Evolutionary conservation across 2,888 invertebrate species (phyloP).

Genomic region (Ariolimax columbianus): DNA sequence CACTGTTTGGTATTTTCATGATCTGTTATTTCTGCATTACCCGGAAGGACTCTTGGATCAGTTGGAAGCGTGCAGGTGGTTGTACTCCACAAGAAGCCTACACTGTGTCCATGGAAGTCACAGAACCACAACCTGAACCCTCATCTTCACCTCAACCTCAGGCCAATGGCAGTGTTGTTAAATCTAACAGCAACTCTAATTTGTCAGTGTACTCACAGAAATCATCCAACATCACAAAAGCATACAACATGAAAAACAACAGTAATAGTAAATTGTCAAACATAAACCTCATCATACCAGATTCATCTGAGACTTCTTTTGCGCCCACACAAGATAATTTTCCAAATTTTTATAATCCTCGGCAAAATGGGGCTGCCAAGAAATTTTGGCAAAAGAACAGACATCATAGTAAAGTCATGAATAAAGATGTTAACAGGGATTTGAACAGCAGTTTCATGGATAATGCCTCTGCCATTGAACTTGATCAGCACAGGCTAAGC

Average conservation of each 20-base stretch:
- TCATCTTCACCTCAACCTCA: conserved; percentile 43
- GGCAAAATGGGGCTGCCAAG: conserved; percentile 94
- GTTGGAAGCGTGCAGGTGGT: conserved; percentile 81
- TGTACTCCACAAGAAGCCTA: conserved; percentile 69
- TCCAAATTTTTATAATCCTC: conserved; percentile 91
- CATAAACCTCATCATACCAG: conserved; percentile 68
- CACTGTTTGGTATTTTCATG: conserved; percentile 87
- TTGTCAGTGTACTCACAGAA: conserved; percentile 58
- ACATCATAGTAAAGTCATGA: conserved; percentile 72
- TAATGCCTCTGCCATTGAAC: conserved; percentile 53
- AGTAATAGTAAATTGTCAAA: conserved; percentile 66
- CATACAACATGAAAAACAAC: conserved; percentile 60
- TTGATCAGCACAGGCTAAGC: conserved; percentile 55
- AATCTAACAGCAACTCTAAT: conserved; percentile 64
- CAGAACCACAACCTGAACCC: conserved; percentile 28
- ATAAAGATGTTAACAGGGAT: conserved; percentile 73
- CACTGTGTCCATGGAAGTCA: conserved; percentile 56
- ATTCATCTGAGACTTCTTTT: conserved; percentile 60
- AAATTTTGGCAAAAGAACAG: conserved; percentile 90
- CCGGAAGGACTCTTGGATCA: conserved; percentile 88
- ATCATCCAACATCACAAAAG: conserved; percentile 61
- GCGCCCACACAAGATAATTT: conserved; percentile 57
- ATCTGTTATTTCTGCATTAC: conserved; percentile 91
- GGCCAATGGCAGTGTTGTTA: conserved; percentile 70
- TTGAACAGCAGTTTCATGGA: conserved; percentile 69